These are phyloP conservation scores for Neotoma lepida DNA, from an alignment of 2,113 vertebrate species.

Conservation along the genomic window DNA sequence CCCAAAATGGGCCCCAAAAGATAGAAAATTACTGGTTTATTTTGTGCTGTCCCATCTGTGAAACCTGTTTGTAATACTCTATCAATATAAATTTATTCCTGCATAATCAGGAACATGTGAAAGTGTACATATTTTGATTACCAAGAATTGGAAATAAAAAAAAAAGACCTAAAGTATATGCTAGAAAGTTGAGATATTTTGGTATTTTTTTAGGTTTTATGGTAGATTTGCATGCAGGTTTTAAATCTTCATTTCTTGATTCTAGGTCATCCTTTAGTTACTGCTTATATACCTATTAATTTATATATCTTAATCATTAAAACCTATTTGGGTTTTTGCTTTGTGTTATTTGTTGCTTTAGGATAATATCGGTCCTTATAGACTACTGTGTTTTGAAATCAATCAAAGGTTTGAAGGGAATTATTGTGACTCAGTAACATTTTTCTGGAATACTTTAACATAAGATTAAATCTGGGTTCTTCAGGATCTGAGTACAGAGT, in stretches of 20 bases:
- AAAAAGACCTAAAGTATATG: constrained; percentile 63
- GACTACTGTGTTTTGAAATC: constrained; percentile 41
- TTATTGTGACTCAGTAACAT: neutral
- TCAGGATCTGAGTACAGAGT: constrained; percentile 33
- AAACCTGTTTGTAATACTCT: constrained; percentile 63
- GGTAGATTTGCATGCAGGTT: constrained; percentile 74
- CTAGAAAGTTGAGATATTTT: constrained; percentile 70
- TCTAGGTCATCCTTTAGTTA: constrained; percentile 68
- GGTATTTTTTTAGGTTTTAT: constrained; percentile 67
- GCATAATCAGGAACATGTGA: constrained; percentile 60
- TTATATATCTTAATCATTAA: constrained; percentile 75
- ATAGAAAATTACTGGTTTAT: constrained; percentile 21
- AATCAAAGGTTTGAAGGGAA: constrained; percentile 51
- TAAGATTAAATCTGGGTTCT: neutral
- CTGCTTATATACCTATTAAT: constrained; percentile 55
- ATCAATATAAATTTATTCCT: constrained; percentile 46
- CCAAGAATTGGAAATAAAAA: constrained; percentile 63
- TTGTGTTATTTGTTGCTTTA: constrained; percentile 64
- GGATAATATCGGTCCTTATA: constrained; percentile 30
- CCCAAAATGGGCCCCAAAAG: constrained; percentile 43
- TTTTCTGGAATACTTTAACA: neutral
- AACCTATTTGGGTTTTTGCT: constrained; percentile 64
- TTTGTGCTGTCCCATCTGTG: constrained; percentile 52
- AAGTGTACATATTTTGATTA: constrained; percentile 71
- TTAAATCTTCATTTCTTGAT: constrained; percentile 63